Evolutionary conservation across 2,113 vertebrate species (phyloP), one percentile per base, ranked within the genome.

Genomic region (Elanoides forficatus): DNA sequence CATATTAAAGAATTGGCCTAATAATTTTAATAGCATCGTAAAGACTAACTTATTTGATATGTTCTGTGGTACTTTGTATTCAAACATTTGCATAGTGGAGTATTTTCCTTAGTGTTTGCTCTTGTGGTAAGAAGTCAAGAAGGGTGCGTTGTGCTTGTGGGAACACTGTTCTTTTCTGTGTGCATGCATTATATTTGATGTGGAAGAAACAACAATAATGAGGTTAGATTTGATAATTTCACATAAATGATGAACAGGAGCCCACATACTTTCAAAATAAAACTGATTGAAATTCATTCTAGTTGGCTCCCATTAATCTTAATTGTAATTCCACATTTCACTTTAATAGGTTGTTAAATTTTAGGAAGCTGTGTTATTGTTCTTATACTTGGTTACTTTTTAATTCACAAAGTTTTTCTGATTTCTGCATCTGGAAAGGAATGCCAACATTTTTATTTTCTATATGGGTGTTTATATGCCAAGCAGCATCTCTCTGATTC

Each of bases 241-340:
- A 20, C 67, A 85, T 93, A 90, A 95, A 83, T 71, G 75, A 96
- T 72, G 53, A 84, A 71, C 95, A 93, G 65, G 42, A 93, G 55
- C 83, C 62, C 62, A 85, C 38, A 88, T 52, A 76, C 83, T 94
- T 97, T 90, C 92, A 96, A 91, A 88, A 90, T 45, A 93, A 90
- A 97, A 90, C 80, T 87, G 86, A 95, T 96, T 92, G 85, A 94
- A 96, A 95, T 96, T 97, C 68, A 73, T 85, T 95, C 55, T 73
- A 45, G 26, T 81, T 71, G 32, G 15, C 27, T 85, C n/a, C 45
- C 81, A 94, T 97, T 96, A 95, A 97, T 95, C 86, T 92, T 95
- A 91, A 80, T 94, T 93, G 81, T 86, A 94, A 72, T 58, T 81
- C 67, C 75, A 52, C 81, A 81, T 87, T 96, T 97, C 90, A 82